These are phyloP conservation scores for Thymelicus acteon DNA, from an alignment of 2,888 invertebrate species.

Conservation along the genomic window DNA sequence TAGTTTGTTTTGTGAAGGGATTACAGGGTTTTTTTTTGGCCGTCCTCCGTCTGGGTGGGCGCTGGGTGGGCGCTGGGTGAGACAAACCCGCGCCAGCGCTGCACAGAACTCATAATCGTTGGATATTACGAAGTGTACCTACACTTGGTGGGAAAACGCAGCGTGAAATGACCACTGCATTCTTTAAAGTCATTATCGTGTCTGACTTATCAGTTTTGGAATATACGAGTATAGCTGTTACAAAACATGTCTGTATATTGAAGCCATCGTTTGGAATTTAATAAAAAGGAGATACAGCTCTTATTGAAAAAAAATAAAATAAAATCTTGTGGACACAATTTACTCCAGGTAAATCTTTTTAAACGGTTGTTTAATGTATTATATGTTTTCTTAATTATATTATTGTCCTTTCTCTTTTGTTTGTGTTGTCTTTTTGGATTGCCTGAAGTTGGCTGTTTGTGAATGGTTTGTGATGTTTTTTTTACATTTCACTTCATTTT, in stretches of 20 bases:
- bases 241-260: slow-evolving; percentile 3
- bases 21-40: slow-evolving; percentile 66
- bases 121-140: slow-evolving; percentile 52
- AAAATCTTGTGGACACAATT: background rate
- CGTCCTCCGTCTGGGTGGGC: slow-evolving; percentile 77
- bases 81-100: slow-evolving; percentile 76
- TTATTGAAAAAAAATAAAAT: background rate
- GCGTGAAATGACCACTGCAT: slow-evolving; percentile 68
- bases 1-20: slow-evolving; percentile 80
- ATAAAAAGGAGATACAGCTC: background rate
- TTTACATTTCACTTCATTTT: too few relatives aligned
- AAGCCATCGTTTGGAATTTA: background rate
- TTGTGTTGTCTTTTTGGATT: too few relatives aligned
- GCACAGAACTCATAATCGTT: slow-evolving; percentile 67
- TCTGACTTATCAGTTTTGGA: slow-evolving; percentile 35
- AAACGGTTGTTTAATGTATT: background rate
- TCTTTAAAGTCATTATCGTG: slow-evolving; percentile 58
- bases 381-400: too few relatives aligned
- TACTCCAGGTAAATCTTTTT: background rate
- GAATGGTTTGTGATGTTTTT: too few relatives aligned
- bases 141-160: slow-evolving; percentile 67
- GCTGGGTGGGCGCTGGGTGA: slow-evolving; percentile 80
- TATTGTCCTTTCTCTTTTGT: too few relatives aligned
- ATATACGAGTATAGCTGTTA: slow-evolving; percentile 19
- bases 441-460: too few relatives aligned